Percentiles rank a stretch among this genome's conserved stretches.
Evolutionary conservation across 2,888 invertebrate genomes (phyloP).

Genomic region (Caenorhabditis afra): DNA sequence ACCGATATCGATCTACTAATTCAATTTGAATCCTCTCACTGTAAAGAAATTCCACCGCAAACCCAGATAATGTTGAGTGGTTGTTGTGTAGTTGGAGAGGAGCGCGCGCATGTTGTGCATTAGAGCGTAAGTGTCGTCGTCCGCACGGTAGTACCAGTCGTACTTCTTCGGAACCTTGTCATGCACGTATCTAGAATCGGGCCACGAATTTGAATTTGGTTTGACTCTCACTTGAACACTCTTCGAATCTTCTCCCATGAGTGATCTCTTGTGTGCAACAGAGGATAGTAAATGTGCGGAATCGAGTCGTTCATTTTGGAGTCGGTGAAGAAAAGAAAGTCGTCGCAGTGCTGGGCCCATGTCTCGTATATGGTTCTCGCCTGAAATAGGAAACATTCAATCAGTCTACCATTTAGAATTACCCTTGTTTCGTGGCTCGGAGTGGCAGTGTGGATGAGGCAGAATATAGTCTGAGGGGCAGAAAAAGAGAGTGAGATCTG

Average conservation of each 20-base stretch:
- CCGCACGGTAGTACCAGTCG: constrained; percentile 76
- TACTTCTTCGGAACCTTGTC: constrained; percentile 62
- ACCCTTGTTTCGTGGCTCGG: constrained; percentile 73
- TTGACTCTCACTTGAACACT: constrained; percentile 64
- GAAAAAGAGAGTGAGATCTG: constrained; percentile 33
- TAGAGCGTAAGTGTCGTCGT: constrained; percentile 74
- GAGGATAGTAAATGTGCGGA: constrained; percentile 71
- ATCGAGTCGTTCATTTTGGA: constrained; percentile 68
- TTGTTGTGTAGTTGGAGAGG: constrained; percentile 61
- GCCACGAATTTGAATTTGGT: too few species aligned
- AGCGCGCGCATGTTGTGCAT: constrained; percentile 72
- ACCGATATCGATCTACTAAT: constrained; percentile 2
- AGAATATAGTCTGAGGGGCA: constrained; percentile 63
- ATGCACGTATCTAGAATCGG: constrained; percentile 59
- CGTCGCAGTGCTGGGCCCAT: constrained; percentile 74
- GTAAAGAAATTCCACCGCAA: constrained; percentile 74
- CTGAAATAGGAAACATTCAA: constrained; percentile 44
- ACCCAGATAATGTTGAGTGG: constrained; percentile 68
- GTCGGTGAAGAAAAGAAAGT: constrained; percentile 73
- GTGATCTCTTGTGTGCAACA: constrained; percentile 68
- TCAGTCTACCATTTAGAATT: background rate
- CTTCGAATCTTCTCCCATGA: constrained; percentile 76
- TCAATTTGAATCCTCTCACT: constrained; percentile 43
- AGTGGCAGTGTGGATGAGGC: constrained; percentile 73
- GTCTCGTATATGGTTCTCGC: constrained; percentile 69